Percentiles rank a stretch among this genome's conserved stretches.
Conservation (phyloP, 53 echinoderm and acorn worm species). For the Paracentrotus lividus region DNA sequence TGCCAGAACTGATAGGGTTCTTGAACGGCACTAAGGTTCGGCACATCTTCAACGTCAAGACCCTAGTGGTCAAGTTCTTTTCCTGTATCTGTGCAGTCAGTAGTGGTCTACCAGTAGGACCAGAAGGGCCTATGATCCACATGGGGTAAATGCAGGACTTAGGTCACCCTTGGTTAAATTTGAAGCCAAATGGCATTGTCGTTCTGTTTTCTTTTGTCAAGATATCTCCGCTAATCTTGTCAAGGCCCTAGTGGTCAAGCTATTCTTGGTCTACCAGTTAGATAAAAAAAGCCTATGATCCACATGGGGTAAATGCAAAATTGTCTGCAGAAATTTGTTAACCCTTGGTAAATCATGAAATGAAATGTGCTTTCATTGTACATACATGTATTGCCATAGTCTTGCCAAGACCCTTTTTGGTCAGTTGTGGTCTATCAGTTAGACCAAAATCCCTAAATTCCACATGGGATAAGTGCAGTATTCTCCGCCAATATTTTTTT, state of each 20-base stretch:
- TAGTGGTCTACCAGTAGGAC: slow-evolving; percentile 97
- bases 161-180: too few species aligned
- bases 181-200: too few species aligned
- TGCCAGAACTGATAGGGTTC: slow-evolving; percentile 97
- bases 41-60: slow-evolving; percentile 95
- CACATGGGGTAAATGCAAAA: slow-evolving; percentile 98
- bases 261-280: slow-evolving; percentile 95
- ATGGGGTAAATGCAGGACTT: slow-evolving; percentile 85
- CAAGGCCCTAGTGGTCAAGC: slow-evolving; percentile 93
- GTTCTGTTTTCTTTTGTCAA: too few species aligned
- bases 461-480: too few species aligned
- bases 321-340: background rate
- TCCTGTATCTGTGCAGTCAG: slow-evolving; percentile 99
- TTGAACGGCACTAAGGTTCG: slow-evolving; percentile 94
- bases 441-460: slow-evolving; percentile 98
- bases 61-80: slow-evolving; percentile 92
- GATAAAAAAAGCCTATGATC: slow-evolving; percentile 98
- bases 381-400: too few species aligned
- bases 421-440: slow-evolving; percentile 93
- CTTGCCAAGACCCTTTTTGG: slow-evolving; percentile 90
- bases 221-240: too few species aligned
- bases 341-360: too few species aligned
- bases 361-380: too few species aligned
- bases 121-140: slow-evolving; percentile 99
- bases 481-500: too few species aligned